phyloP scores from a whole-genome alignment of 2,113 vertebrate genomes.

The Leuciscus idus region DNA sequence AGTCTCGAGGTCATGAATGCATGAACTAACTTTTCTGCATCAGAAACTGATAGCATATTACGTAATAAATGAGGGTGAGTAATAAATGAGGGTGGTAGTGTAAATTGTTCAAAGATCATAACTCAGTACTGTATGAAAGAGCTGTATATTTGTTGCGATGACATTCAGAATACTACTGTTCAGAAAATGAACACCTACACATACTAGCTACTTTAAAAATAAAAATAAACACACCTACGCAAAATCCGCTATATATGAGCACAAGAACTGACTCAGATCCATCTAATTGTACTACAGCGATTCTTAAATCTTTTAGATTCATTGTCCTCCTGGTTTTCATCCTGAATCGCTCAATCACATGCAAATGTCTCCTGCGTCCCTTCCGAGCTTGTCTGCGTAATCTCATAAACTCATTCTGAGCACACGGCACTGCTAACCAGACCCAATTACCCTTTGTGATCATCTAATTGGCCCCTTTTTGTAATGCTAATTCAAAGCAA shows the following conservation, averaged over 20 bases:
- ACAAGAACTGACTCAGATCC: background rate
- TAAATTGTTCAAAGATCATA: background rate
- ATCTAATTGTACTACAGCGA: background rate
- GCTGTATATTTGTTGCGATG: background rate
- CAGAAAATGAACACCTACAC: too few species aligned
- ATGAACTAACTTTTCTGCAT: too few species aligned
- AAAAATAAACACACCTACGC: background rate
- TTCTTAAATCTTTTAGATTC: conserved; percentile 21
- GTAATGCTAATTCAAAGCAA: conserved; percentile 43
- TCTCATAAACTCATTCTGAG: conserved; percentile 39
- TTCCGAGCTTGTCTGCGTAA: conserved; percentile 24
- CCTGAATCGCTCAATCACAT: conserved; percentile 29
- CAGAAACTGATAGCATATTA: too few species aligned
- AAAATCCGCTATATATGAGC: background rate
- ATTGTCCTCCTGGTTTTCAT: conserved; percentile 20
- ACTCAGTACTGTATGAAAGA: background rate
- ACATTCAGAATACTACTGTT: background rate
- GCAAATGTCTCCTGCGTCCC: conserved; percentile 16
- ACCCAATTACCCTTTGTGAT: conserved; percentile 37
- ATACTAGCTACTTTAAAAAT: too few species aligned
- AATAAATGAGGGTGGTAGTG: too few species aligned
- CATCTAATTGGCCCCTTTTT: conserved; percentile 49
- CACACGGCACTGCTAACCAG: conserved; percentile 16
- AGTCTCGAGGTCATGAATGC: too few species aligned
- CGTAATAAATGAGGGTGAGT: too few species aligned